phyloP scores from a whole-genome alignment of 2,797 vertebrate species.

The Alfaro cultratus region DNA sequence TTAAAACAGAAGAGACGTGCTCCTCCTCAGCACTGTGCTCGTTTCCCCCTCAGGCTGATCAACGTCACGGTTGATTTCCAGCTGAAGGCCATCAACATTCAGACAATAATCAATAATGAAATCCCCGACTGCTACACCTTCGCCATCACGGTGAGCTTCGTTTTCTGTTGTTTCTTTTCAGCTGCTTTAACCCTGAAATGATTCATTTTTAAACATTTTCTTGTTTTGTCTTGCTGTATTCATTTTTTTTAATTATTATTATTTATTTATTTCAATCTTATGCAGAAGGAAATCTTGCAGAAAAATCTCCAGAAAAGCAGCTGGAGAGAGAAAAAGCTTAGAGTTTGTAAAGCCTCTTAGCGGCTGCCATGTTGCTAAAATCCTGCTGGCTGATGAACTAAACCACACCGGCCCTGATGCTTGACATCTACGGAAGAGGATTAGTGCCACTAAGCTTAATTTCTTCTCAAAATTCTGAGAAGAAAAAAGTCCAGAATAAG shows the following conservation, averaged over 20 bases:
- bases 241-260: too few species aligned
- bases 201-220: background rate
- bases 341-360: background rate
- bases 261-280: background rate
- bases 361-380: background rate
- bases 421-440: background rate
- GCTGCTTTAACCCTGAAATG: background rate
- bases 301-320: background rate
- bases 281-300: background rate
- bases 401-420: background rate
- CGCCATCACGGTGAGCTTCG: conserved; percentile 82
- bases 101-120: conserved; percentile 93
- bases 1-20: background rate
- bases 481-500: background rate
- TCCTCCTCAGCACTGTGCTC: background rate
- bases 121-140: conserved; percentile 96
- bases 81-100: conserved; percentile 95
- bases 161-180: background rate
- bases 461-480: background rate
- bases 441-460: background rate
- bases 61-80: conserved; percentile 91
- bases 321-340: background rate
- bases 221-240: background rate
- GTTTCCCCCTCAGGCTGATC: conserved; percentile 82
- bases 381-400: too few species aligned